Evolutionary conservation across 2,888 invertebrate genomes (phyloP).

Genomic region (Perdita meconis): DNA sequence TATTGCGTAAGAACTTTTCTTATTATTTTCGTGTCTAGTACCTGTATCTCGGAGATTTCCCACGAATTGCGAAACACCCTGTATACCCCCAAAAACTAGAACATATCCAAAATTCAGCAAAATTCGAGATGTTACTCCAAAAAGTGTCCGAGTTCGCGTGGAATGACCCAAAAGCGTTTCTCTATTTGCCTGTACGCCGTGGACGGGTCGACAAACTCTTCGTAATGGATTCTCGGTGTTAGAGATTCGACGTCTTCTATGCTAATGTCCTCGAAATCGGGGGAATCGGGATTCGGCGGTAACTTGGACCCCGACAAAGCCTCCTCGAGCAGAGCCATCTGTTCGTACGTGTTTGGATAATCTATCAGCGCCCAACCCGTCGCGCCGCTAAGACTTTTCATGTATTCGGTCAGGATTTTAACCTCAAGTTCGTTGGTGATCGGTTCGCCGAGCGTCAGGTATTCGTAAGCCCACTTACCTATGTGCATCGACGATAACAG

Average conservation of each 20-base stretch:
- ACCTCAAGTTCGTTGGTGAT: conserved; percentile 86
- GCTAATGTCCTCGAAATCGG: conserved; percentile 51
- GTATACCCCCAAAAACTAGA: too few relatives aligned
- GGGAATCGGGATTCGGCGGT: conserved; percentile 76
- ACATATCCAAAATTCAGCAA: too few relatives aligned
- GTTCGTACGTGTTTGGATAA: conserved; percentile 86
- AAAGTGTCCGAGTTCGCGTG: too few relatives aligned
- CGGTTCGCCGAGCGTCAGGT: conserved; percentile 85
- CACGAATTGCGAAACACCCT: too few relatives aligned
- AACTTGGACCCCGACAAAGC: conserved; percentile 86
- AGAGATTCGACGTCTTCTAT: conserved; percentile 70
- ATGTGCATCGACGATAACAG: neutral
- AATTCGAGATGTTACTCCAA: too few relatives aligned
- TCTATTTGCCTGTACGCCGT: conserved; percentile 70
- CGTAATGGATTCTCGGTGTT: conserved; percentile 77
- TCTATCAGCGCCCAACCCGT: conserved; percentile 88
- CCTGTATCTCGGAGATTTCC: too few relatives aligned
- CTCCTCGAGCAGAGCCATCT: conserved; percentile 87
- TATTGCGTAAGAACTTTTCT: too few relatives aligned
- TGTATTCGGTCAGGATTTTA: conserved; percentile 87
- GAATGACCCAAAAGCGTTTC: too few relatives aligned
- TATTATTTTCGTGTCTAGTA: too few relatives aligned
- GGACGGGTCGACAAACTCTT: conserved; percentile 84
- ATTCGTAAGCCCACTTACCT: conserved; percentile 86
- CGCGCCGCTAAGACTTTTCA: conserved; percentile 85